These are phyloP conservation scores for Lutjanus campechanus DNA, from an alignment of 2,797 vertebrate genomes.

Conservation along the genomic window DNA sequence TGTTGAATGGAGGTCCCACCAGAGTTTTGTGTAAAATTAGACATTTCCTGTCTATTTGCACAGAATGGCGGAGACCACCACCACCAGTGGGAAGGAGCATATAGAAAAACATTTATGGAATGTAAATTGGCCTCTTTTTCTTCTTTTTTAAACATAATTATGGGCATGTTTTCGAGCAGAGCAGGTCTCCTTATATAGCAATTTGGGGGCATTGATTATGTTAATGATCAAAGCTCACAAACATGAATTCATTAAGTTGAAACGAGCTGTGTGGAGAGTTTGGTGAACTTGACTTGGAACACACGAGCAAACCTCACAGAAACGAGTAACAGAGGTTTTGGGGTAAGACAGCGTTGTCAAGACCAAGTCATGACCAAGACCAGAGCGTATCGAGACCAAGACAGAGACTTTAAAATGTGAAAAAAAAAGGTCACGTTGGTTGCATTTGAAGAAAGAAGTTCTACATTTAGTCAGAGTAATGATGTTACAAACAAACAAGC, in stretches of 20 bases:
- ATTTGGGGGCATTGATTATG: background rate
- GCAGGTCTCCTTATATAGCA: background rate
- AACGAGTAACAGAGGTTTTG: background rate
- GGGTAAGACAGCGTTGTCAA: background rate
- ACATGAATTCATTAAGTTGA: background rate
- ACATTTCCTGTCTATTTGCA: slow-evolving; percentile 2
- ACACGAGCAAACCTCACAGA: background rate
- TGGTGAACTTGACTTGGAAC: background rate
- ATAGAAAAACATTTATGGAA: background rate
- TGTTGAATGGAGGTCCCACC: background rate
- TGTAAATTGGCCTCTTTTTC: background rate
- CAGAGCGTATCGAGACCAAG: too few relatives aligned
- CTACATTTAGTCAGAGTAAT: too few relatives aligned
- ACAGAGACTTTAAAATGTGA: too few relatives aligned
- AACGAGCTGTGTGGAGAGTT: background rate
- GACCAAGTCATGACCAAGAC: too few relatives aligned
- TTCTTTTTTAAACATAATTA: background rate
- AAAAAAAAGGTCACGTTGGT: too few relatives aligned
- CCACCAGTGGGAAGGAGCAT: background rate
- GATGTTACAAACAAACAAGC: too few relatives aligned
- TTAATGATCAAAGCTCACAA: background rate
- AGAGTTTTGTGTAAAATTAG: background rate
- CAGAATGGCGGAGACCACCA: background rate
- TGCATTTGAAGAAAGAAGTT: too few relatives aligned
- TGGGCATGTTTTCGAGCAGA: background rate